These are phyloP conservation scores for Myotis vivesi DNA, from an alignment of 2,797 vertebrate genomes.

Conservation along the genomic window DNA sequence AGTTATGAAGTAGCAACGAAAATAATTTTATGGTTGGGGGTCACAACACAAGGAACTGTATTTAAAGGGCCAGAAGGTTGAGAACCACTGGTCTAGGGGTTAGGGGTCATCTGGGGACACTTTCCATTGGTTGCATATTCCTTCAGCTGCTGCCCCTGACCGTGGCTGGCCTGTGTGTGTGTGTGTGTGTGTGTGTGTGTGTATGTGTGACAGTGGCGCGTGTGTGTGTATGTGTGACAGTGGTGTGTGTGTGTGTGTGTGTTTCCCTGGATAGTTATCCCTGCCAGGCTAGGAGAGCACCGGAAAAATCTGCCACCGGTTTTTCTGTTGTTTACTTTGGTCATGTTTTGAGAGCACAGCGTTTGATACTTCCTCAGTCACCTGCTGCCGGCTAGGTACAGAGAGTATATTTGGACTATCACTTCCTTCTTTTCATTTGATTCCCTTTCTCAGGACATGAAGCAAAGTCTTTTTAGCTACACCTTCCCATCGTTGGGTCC, in stretches of 20 bases:
- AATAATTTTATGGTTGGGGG: too few species aligned
- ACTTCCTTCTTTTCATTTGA: conserved; percentile 11
- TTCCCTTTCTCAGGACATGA: not conserved
- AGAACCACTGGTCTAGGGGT: not conserved
- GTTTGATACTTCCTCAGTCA: not conserved
- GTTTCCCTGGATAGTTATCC: not conserved
- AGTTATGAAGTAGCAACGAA: too few species aligned
- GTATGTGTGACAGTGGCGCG: not conserved
- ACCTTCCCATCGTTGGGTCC: not conserved
- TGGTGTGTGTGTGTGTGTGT: not conserved
- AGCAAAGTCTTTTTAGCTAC: not conserved
- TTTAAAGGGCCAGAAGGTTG: too few species aligned
- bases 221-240: not conserved
- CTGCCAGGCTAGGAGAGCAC: not conserved
- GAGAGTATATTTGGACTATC: not conserved
- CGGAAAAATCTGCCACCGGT: not conserved
- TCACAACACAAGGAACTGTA: too few species aligned
- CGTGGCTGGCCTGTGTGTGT: not conserved
- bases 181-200: not conserved
- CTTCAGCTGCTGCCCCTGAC: not conserved
- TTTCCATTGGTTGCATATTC: not conserved
- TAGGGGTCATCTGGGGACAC: not conserved
- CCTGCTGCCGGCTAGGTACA: not conserved
- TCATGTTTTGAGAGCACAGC: conserved; percentile 9
- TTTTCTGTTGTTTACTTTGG: conserved; percentile 4